Evolutionary conservation across 2,797 vertebrate species (phyloP), one percentile per base, ranked within the genome.

Genomic region (Urocyon cinereoargenteus): DNA sequence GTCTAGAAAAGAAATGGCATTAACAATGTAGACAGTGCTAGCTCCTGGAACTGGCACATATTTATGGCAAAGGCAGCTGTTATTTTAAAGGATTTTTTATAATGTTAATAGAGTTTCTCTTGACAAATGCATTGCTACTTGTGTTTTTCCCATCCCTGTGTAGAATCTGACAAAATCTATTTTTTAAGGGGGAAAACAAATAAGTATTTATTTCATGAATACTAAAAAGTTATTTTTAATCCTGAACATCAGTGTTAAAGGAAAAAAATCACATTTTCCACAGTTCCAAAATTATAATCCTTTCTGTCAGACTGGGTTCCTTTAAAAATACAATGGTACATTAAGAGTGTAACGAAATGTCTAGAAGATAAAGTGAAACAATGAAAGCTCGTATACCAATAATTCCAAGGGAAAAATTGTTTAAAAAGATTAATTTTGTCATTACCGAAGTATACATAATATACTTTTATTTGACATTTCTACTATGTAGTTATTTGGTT

Each of bases 1-100:
- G 81, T 90, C 94, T 96, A 68, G 91, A 26, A 78, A 61, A 95
- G 51, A 98, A 96, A 97, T 12, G 22, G 78, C 19, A 73, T 92
- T 91, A 97, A 87, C 81, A 85, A 70, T 51, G 62, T 59, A 87
- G n/a, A 64, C 34, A 61, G 26, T 34, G 6, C 62, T 92, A 57
- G 75, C 92, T 98, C 78, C 84, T 75, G 86, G 24, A n/a, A 98
- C 94, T 98, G 95, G 94, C 66, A 98, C 78, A 83, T 94, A 97
- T 78, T 88, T 97, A 64, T 89, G 75, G 93, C 68, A 97, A 97
- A 97, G 95, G 81, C 9, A 86, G 86, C 70, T 31, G 59, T 61
- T 90, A 94, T n/a, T 24, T 79, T 85, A 51, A 91, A 92, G 61
- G 68, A 34, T 64, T 84, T 90, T 94, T 82, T 88, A 59, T 57